These are phyloP conservation scores for Psix sp. DNA, from an alignment of 1,140 invertebrate genomes.

Conservation along the genomic window DNA sequence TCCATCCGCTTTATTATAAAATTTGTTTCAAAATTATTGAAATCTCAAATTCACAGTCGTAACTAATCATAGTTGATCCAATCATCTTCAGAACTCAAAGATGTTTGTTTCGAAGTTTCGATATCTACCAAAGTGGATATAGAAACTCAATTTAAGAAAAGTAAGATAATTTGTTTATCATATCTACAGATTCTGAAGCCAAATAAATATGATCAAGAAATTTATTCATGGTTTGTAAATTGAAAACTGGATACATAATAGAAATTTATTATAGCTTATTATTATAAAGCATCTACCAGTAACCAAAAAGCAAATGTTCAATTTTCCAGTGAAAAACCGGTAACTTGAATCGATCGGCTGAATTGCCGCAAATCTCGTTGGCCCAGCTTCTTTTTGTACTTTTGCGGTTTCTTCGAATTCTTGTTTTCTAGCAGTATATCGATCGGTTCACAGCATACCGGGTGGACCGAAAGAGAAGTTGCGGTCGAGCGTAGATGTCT, in stretches of 20 bases:
- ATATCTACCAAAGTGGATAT: too few relatives aligned
- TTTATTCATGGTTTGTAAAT: too few relatives aligned
- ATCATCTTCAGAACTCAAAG: too few relatives aligned
- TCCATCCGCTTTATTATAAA: background rate
- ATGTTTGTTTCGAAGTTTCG: too few relatives aligned
- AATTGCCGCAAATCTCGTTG: constrained; percentile 18
- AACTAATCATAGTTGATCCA: too few relatives aligned
- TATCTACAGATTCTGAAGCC: too few relatives aligned
- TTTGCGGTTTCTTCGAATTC: constrained; percentile 40
- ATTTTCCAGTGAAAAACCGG: constrained; percentile 10
- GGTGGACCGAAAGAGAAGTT: constrained; percentile 41
- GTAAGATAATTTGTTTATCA: too few relatives aligned
- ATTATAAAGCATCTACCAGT: background rate
- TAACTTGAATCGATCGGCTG: constrained; percentile 3
- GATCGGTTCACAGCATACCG: constrained; percentile 44
- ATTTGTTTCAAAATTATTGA: constrained; percentile 1
- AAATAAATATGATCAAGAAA: too few relatives aligned
- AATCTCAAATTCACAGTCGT: too few relatives aligned
- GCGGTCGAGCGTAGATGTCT: constrained; percentile 27
- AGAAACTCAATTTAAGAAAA: too few relatives aligned
- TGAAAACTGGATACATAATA: too few relatives aligned
- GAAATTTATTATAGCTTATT: too few relatives aligned
- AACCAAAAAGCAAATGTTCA: constrained; percentile 2
- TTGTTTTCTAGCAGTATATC: constrained; percentile 33
- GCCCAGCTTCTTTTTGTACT: constrained; percentile 19